Evolutionary conservation across 1,140 invertebrate genomes (phyloP).

Genomic region (Philopotamus ludificatus): DNA sequence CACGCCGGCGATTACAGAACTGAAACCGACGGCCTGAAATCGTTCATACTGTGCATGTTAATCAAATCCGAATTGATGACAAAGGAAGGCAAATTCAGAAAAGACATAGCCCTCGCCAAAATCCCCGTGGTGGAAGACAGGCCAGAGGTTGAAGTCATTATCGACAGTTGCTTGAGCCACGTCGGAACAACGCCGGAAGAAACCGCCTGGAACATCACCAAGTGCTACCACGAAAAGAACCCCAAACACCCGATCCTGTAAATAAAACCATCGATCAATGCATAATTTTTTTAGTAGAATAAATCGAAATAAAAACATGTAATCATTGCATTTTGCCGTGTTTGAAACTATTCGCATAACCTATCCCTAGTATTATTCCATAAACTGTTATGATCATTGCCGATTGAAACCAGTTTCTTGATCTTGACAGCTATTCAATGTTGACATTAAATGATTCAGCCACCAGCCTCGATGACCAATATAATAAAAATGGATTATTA

Average conservation of each 20-base stretch:
- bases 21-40: slow-evolving; percentile 52
- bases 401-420: slow-evolving; percentile 15
- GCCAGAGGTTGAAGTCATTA: slow-evolving; percentile 49
- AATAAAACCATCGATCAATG: too few species aligned
- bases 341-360: too few species aligned
- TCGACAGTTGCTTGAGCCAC: slow-evolving; percentile 51
- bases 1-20: slow-evolving; percentile 51
- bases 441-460: neutral
- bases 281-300: too few species aligned
- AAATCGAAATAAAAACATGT: too few species aligned
- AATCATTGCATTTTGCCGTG: too few species aligned
- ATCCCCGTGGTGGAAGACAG: slow-evolving; percentile 52
- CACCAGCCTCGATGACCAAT: neutral
- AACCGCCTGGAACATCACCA: slow-evolving; percentile 56
- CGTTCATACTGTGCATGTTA: slow-evolving; percentile 52
- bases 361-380: too few species aligned
- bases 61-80: slow-evolving; percentile 54
- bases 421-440: slow-evolving; percentile 12
- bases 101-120: slow-evolving; percentile 53
- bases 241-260: slow-evolving; percentile 52
- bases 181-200: slow-evolving; percentile 54
- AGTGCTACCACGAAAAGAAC: slow-evolving; percentile 57
- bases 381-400: too few species aligned
- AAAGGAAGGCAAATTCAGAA: slow-evolving; percentile 56
- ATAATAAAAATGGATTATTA: neutral